phyloP scores from a whole-genome alignment of 1,140 invertebrate genomes.

The Penaeus chinensis region DNA sequence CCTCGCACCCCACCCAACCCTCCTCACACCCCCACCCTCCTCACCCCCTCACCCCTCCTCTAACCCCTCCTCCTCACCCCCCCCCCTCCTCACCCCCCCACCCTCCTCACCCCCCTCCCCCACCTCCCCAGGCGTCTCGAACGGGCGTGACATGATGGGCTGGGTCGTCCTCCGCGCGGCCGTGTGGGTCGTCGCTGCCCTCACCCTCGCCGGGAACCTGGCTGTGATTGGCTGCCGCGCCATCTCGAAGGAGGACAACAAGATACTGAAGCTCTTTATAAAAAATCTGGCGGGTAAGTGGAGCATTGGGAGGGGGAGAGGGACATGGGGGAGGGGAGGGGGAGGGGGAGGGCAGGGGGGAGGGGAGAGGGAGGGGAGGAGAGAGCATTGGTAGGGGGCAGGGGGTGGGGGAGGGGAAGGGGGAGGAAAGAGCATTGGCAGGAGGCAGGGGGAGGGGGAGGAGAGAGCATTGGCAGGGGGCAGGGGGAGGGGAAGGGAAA shows the following conservation, averaged over 20 bases:
- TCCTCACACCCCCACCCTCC: too few relatives aligned
- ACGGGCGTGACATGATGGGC: constrained; percentile 73
- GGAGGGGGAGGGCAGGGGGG: too few relatives aligned
- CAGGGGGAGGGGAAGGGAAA: too few relatives aligned
- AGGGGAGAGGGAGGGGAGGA: too few relatives aligned
- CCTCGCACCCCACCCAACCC: too few relatives aligned
- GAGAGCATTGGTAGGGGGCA: too few relatives aligned
- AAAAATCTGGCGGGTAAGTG: constrained; percentile 77
- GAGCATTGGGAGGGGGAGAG: too few relatives aligned
- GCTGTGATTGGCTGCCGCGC: constrained; percentile 77
- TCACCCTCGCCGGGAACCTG: constrained; percentile 77
- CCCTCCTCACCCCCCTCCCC: background rate
- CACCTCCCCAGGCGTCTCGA: constrained; percentile 47
- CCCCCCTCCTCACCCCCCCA: background rate
- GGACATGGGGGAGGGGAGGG: too few relatives aligned
- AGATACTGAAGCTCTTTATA: constrained; percentile 74
- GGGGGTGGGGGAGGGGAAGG: too few relatives aligned
- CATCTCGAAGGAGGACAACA: constrained; percentile 66
- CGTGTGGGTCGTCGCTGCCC: constrained; percentile 79
- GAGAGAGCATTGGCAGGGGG: too few relatives aligned
- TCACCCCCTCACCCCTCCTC: too few relatives aligned
- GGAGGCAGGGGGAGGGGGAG: too few relatives aligned
- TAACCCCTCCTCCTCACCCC: background rate
- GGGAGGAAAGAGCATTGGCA: background rate
- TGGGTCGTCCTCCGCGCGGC: constrained; percentile 75